phyloP scores from a whole-genome alignment of 2,113 vertebrate genomes.

The Alces alces region DNA sequence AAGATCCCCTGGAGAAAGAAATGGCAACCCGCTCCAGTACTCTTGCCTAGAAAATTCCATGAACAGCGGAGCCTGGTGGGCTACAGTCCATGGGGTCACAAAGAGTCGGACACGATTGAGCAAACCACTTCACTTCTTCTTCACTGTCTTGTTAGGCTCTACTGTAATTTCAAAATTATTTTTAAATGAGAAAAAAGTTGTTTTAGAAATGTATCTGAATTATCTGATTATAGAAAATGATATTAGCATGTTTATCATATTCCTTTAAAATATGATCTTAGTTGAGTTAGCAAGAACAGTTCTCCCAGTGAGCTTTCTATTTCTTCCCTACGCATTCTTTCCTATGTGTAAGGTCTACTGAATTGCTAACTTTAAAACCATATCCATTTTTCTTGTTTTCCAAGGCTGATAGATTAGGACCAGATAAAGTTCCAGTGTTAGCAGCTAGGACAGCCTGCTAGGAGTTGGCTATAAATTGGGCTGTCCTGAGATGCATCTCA shows the following conservation, averaged over 20 bases:
- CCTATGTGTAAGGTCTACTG: background rate
- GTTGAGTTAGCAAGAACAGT: background rate
- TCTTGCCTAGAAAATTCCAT: background rate
- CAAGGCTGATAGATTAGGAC: background rate
- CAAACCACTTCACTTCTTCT: background rate
- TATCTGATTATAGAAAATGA: constrained; percentile 22
- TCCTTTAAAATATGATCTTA: background rate
- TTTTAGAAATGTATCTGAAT: background rate
- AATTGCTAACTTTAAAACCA: background rate
- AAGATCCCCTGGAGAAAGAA: background rate
- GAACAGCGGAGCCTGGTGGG: background rate
- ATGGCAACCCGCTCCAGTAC: background rate
- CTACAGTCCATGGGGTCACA: background rate
- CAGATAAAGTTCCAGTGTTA: background rate
- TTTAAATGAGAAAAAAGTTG: background rate
- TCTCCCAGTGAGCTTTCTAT: background rate
- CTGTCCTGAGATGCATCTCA: background rate
- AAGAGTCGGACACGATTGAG: accelerated
- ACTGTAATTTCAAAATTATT: constrained; percentile 7
- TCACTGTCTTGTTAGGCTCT: background rate
- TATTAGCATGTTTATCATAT: background rate
- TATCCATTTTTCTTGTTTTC: background rate
- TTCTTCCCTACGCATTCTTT: background rate
- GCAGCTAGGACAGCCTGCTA: background rate
- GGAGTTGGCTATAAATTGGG: background rate